Evolutionary conservation across 2,888 invertebrate species (phyloP).

Genomic region (Meiosimyza platycephala): DNA sequence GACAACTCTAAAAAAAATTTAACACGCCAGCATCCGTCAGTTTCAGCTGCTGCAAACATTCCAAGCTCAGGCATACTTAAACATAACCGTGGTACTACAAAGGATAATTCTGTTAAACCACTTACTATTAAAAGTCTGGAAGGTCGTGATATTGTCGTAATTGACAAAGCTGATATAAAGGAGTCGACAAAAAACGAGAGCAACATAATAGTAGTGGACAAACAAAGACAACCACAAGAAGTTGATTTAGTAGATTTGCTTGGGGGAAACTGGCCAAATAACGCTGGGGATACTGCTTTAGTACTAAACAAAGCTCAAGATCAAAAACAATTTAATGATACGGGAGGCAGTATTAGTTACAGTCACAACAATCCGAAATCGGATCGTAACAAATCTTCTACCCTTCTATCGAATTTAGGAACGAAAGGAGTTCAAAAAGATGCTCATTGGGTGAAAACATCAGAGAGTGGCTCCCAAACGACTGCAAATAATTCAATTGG

Average conservation of each 20-base stretch:
- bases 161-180: constrained; percentile 60
- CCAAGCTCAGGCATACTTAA: constrained; percentile 52
- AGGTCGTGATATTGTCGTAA: constrained; percentile 61
- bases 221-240: constrained; percentile 52
- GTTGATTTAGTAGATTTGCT: constrained; percentile 62
- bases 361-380: constrained; percentile 48
- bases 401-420: constrained; percentile 71
- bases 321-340: constrained; percentile 41
- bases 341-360: constrained; percentile 48
- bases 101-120: constrained; percentile 43
- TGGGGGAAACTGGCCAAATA: constrained; percentile 62
- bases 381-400: constrained; percentile 72
- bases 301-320: constrained; percentile 56
- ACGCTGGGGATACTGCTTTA: constrained; percentile 61
- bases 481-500: constrained; percentile 26
- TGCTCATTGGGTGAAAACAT: background rate
- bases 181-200: constrained; percentile 58
- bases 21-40: constrained; percentile 46
- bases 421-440: too few relatives aligned
- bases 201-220: constrained; percentile 59
- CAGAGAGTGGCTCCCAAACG: background rate
- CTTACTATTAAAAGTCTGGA: constrained; percentile 53
- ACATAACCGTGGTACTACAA: constrained; percentile 42
- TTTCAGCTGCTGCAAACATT: constrained; percentile 18
- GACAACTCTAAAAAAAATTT: constrained; percentile 53